These are phyloP conservation scores for Eulimnadia texana DNA, from an alignment of 1,140 invertebrate genomes.

Conservation along the genomic window DNA sequence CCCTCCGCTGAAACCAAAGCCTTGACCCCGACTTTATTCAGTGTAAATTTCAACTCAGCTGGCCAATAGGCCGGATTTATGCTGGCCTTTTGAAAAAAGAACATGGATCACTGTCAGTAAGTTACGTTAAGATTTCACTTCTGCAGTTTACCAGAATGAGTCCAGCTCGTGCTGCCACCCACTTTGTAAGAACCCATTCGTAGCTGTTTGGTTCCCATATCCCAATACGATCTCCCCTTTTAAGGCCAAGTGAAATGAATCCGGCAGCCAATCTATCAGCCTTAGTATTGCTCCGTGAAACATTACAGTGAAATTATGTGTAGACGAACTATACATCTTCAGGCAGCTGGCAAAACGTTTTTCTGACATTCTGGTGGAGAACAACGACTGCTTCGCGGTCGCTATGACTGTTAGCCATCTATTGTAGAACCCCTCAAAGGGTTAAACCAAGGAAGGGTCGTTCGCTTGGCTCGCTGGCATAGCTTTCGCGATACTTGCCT, in stretches of 20 bases:
- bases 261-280: slow-evolving; percentile 66
- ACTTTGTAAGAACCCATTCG: slow-evolving; percentile 63
- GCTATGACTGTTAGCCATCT: slow-evolving; percentile 37
- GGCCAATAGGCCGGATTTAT: slow-evolving; percentile 72
- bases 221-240: slow-evolving; percentile 66
- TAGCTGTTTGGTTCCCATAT: slow-evolving; percentile 75
- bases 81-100: slow-evolving; percentile 44
- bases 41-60: slow-evolving; percentile 57
- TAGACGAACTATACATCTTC: too few species aligned
- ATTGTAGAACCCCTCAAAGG: slow-evolving; percentile 43
- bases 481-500: slow-evolving; percentile 19
- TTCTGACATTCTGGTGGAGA: slow-evolving; percentile 38
- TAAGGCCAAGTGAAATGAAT: slow-evolving; percentile 55
- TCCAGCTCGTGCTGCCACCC: slow-evolving; percentile 66
- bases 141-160: slow-evolving; percentile 50
- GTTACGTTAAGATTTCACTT: neutral
- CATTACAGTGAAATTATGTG: too few species aligned
- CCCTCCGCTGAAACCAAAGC: slow-evolving; percentile 49
- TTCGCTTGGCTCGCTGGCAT: slow-evolving; percentile 34
- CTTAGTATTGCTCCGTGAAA: too few species aligned
- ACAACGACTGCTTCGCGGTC: slow-evolving; percentile 43
- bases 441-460: slow-evolving; percentile 42
- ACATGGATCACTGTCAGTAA: too few species aligned
- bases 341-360: slow-evolving; percentile 47
- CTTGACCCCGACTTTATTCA: slow-evolving; percentile 61